Percentiles rank a stretch among this genome's conserved stretches.
Evolutionary conservation across 37 sponge, comb jelly and placozoan genomes (phyloP).

Genomic region (Halichondria panicea): DNA sequence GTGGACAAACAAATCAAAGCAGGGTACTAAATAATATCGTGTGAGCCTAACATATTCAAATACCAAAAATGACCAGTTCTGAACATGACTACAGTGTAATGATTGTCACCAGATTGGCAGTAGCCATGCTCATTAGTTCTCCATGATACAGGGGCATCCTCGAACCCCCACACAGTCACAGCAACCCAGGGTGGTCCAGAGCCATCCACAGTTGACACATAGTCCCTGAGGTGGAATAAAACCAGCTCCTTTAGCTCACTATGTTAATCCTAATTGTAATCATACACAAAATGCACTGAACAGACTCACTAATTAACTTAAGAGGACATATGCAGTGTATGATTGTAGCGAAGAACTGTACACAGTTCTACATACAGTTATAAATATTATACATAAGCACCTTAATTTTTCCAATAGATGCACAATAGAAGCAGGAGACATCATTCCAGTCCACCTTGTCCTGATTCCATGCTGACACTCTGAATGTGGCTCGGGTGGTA

Average conservation of each 20-base stretch:
- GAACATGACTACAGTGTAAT: conserved; percentile 51
- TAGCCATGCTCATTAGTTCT: conserved; percentile 59
- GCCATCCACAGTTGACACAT: too few relatives aligned
- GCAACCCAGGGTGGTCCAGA: conserved; percentile 29
- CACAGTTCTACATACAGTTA: neutral
- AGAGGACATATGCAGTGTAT: neutral
- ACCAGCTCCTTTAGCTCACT: too few relatives aligned
- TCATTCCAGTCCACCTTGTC: conserved; percentile 63
- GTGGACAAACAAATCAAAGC: too few relatives aligned
- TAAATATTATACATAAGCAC: conserved; percentile 6
- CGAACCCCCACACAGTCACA: conserved; percentile 77
- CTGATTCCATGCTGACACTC: conserved; percentile 16
- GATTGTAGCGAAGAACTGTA: neutral
- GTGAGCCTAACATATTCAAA: conserved; percentile 26
- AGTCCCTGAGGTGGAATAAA: too few relatives aligned
- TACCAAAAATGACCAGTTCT: conserved; percentile 41
- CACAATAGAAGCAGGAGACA: conserved; percentile 29
- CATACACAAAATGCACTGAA: neutral
- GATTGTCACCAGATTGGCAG: conserved; percentile 66
- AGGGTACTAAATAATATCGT: conserved; percentile 29
- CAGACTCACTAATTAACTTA: too few relatives aligned
- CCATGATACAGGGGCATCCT: conserved; percentile 70
- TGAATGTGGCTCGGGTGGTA: conserved; percentile 32
- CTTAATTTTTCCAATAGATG: conserved; percentile 10
- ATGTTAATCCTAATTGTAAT: too few relatives aligned